Evolutionary conservation across 2,797 vertebrate species (phyloP).

Genomic region (Alectoris magna): DNA sequence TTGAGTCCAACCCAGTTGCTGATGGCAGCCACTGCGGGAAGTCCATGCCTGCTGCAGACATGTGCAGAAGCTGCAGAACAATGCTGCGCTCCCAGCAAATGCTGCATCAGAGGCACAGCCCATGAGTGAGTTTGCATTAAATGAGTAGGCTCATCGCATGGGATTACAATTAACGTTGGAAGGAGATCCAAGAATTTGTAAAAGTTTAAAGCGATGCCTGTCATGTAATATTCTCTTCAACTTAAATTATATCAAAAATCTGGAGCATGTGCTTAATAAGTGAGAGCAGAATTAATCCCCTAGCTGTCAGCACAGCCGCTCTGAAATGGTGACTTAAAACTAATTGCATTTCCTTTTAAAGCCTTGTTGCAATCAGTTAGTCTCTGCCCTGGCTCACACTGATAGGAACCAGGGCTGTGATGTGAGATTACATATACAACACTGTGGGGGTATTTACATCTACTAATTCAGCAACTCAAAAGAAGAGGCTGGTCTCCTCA

Average conservation of each 20-base stretch:
- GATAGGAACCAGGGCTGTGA: not conserved
- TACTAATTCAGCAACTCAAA: not conserved
- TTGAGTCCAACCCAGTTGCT: not conserved
- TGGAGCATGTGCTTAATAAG: conserved; percentile 58
- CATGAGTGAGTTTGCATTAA: not conserved
- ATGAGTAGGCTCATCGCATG: not conserved
- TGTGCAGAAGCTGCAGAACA: rapidly evolving
- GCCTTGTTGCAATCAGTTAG: conserved; percentile 15
- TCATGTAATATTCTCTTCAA: conserved; percentile 65
- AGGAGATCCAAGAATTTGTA: conserved; percentile 46
- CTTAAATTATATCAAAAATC: conserved; percentile 67
- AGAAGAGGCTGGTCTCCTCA: not conserved
- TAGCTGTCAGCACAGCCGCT: conserved; percentile 54
- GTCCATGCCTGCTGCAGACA: not conserved
- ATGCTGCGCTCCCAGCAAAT: not conserved
- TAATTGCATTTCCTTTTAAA: conserved; percentile 52
- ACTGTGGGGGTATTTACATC: not conserved
- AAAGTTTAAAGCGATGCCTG: conserved; percentile 60
- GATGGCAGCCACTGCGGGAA: rapidly evolving
- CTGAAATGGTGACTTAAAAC: conserved; percentile 51
- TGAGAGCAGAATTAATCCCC: conserved; percentile 62
- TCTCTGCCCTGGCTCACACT: not conserved
- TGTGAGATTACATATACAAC: not conserved
- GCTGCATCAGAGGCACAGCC: conserved; percentile 4
- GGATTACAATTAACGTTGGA: conserved; percentile 44